Evolutionary conservation across 2,113 vertebrate genomes (phyloP), one percentile per base, ranked within the genome.

Genomic region (Psammodynastes pulverulentus): DNA sequence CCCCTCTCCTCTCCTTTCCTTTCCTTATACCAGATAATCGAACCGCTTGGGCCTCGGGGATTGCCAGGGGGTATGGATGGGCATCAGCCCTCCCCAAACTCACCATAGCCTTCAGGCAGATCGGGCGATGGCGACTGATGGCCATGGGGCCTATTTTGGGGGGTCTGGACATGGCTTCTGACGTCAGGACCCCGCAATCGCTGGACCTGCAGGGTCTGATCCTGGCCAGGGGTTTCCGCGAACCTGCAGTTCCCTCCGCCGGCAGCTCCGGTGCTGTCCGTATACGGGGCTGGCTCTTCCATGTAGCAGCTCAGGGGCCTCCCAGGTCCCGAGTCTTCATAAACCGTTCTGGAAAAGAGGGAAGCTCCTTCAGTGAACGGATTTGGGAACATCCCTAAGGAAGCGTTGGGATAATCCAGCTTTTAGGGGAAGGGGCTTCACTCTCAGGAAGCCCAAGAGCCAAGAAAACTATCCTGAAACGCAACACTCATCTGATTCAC

Each of bases 91-190:
- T 29, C 6, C 29, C 24, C 48, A 84, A 85, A 92, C 98, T 97
- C 94, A 99, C 99, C 99, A 0, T 99, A 99, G 96, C 99, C 99
- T 96, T 99, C 99, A 0, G 99, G 99, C 79, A 99, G 98, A 93
- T 99, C 99, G 0, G 99, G 99, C 0, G 99, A 99, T 94, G 99
- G 99, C 0, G 99, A 99, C 95, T 99, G 99, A 97, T 98, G 98
- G 6, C 99, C 98, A 0, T 99, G 99, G 0, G 99, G 98, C 94
- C 99, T 97, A 97, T 98, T 99, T 96, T 99, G 99, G 54, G 99
- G 99, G 0, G 98, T 99, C 97, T 99, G 98, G 0, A 97, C 96
- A 0, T 99, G 98, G 79, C 98, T 97, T 95, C 99, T 97, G 49
- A 98, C 95, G 91, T 99, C 99, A 89, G 98, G 98, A 86, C 98